Conservation (phyloP, 92 coral and sea anemone genomes). For the Montipora capitata region DNA sequence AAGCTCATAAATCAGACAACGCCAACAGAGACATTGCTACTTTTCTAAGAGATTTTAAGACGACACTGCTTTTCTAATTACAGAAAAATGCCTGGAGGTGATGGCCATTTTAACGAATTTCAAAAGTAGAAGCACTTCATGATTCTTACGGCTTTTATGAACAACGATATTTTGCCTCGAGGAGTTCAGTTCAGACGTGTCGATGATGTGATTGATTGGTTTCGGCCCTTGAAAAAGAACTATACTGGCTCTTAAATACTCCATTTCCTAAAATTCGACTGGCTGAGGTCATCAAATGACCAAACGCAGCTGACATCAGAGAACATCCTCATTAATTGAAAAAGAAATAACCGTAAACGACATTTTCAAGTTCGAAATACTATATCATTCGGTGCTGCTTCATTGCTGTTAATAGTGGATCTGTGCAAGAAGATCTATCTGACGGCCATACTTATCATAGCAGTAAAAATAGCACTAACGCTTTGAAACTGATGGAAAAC, state of each 20-base stretch:
- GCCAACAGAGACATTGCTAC: background rate
- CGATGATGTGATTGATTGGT: slow-evolving; percentile 10
- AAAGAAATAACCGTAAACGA: background rate
- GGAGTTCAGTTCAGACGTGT: background rate
- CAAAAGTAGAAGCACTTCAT: background rate
- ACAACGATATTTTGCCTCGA: background rate
- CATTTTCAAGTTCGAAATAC: background rate
- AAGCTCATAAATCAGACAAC: background rate
- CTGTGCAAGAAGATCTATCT: background rate
- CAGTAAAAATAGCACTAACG: background rate
- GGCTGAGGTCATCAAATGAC: background rate
- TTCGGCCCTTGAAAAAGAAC: background rate
- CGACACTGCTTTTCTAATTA: slow-evolving; percentile 8
- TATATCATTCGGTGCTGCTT: background rate
- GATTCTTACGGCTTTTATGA: background rate
- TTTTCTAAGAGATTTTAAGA: background rate
- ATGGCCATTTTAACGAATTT: background rate
- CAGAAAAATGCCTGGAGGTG: background rate
- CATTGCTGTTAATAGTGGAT: background rate
- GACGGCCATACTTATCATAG: too few species aligned
- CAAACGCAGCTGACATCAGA: background rate
- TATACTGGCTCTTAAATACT: slow-evolving; percentile 14
- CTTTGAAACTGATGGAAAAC: slow-evolving; percentile 21
- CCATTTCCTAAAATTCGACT: background rate
- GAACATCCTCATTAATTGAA: background rate